phyloP scores from a whole-genome alignment of 2,113 vertebrate species.

The Psilopogon haemacephalus region DNA sequence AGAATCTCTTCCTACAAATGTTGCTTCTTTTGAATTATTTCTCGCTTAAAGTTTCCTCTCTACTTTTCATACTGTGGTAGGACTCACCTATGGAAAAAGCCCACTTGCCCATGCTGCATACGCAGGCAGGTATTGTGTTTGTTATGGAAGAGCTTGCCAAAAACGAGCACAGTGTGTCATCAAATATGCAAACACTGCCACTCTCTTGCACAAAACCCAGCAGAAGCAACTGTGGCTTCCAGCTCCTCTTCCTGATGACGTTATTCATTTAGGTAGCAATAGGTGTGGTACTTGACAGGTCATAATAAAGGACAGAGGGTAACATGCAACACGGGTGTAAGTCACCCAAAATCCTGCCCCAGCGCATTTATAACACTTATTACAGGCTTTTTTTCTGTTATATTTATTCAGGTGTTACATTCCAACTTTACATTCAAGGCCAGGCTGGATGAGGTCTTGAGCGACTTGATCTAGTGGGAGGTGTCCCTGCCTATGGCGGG shows the following conservation, averaged over 20 bases:
- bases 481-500: too few species aligned
- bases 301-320: neutral
- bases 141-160: neutral
- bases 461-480: too few species aligned
- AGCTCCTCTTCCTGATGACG: neutral
- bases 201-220: neutral
- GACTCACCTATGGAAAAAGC: neutral
- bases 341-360: neutral
- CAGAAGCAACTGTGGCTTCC: neutral
- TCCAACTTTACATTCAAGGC: too few species aligned
- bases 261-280: neutral
- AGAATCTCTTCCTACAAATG: neutral
- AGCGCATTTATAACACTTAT: neutral
- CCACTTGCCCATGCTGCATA: accelerated
- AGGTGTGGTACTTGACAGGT: neutral
- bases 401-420: neutral
- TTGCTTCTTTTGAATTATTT: neutral
- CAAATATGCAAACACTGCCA: conserved; percentile 22
- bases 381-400: neutral
- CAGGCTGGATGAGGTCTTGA: too few species aligned
- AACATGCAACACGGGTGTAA: neutral
- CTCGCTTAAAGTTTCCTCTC: neutral
- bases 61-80: neutral
- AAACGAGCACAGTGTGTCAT: neutral
- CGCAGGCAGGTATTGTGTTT: neutral